Evolutionary conservation across 1,140 invertebrate species (phyloP).

Genomic region (Stenopsyche tienmushanensis): DNA sequence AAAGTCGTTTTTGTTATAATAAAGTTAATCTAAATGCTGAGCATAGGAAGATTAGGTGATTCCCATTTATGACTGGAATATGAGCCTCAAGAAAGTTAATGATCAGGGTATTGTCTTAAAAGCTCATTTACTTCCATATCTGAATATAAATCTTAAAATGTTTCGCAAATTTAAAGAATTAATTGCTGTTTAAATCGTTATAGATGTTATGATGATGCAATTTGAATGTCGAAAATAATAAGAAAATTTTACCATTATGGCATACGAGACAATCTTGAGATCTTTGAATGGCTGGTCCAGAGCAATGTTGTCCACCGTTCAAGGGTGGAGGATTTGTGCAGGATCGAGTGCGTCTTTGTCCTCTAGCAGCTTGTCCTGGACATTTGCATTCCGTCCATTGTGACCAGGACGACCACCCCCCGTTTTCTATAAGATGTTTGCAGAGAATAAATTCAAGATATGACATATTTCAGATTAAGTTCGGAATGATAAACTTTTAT

Average conservation of each 20-base stretch:
- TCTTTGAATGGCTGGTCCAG: slow-evolving; percentile 75
- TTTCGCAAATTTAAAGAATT: too few species aligned
- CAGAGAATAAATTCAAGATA: background rate
- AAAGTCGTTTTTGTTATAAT: too few species aligned
- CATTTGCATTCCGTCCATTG: slow-evolving; percentile 83
- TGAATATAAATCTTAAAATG: too few species aligned
- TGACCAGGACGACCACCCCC: slow-evolving; percentile 88
- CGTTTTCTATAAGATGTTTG: slow-evolving; percentile 81
- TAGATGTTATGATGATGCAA: background rate
- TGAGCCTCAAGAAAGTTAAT: too few species aligned
- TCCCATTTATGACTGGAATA: too few species aligned
- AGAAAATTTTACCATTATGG: slow-evolving; percentile 52
- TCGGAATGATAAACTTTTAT: too few species aligned
- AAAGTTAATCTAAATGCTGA: too few species aligned
- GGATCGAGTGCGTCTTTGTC: slow-evolving; percentile 75
- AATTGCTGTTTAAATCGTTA: background rate
- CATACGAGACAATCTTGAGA: slow-evolving; percentile 81
- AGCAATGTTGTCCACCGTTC: slow-evolving; percentile 81
- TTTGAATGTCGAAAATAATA: background rate
- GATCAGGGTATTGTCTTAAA: too few species aligned
- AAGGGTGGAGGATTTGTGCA: slow-evolving; percentile 86
- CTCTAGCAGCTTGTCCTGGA: slow-evolving; percentile 57
- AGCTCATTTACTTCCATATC: too few species aligned
- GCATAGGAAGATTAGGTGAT: too few species aligned
- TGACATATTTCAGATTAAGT: too few species aligned